Conservation (phyloP, 2,113 vertebrate species). For the Hipposideros armiger region DNA sequence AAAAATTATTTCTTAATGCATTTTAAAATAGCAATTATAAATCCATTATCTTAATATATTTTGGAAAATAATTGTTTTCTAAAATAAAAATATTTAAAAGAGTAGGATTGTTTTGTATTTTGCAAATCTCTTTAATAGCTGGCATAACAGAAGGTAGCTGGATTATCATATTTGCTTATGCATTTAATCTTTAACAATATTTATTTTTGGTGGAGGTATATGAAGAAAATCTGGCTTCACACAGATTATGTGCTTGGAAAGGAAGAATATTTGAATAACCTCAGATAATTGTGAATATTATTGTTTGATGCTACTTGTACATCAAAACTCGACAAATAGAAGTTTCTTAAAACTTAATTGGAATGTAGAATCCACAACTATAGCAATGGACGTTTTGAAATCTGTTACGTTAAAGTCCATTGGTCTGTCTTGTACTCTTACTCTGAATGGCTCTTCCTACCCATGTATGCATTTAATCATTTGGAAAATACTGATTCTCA, state of each 20-base stretch:
- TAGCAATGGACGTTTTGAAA: not conserved
- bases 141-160: not conserved
- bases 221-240: not conserved
- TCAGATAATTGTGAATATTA: constrained; percentile 33
- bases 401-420: not conserved
- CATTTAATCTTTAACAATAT: constrained; percentile 13
- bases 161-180: not conserved
- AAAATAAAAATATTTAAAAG: constrained; percentile 34
- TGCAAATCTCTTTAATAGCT: constrained; percentile 10
- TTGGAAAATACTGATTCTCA: constrained; percentile 44
- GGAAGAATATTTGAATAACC: constrained; percentile 11
- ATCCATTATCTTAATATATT: not conserved
- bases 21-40: constrained; percentile 18
- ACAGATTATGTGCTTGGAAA: not conserved
- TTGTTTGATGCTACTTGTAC: not conserved
- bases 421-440: constrained; percentile 3
- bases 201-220: not conserved
- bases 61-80: constrained; percentile 17
- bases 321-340: constrained; percentile 24
- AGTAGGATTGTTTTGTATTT: constrained; percentile 3
- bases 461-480: not conserved
- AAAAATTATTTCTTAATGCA: not conserved
- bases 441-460: constrained; percentile 14
- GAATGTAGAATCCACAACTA: not conserved
- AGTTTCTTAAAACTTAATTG: constrained; percentile 25